A percentile compares a stretch with the other conserved stretches of the same genome.
These are phyloP conservation scores for Brachypteracias leptosomus DNA, from an alignment of 2,113 vertebrate species.

Conservation along the genomic window DNA sequence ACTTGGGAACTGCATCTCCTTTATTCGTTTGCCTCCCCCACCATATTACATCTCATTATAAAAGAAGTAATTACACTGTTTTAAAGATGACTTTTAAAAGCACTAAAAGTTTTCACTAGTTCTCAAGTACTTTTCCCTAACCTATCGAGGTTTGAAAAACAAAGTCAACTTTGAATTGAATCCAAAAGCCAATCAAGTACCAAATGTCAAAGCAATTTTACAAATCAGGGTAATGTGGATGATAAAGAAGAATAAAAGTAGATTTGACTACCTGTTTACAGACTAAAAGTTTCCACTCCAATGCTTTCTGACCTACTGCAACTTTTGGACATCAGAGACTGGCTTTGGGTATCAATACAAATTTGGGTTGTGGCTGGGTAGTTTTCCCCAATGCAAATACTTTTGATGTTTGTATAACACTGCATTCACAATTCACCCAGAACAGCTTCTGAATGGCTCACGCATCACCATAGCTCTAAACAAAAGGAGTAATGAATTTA, in stretches of 20 bases:
- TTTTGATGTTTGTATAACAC: neutral
- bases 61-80: neutral
- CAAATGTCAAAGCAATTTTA: constrained; percentile 40
- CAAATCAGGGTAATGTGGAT: neutral
- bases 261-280: neutral
- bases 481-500: neutral
- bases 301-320: neutral
- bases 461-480: neutral
- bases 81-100: neutral
- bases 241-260: neutral
- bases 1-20: neutral
- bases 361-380: neutral
- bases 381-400: neutral
- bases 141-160: neutral
- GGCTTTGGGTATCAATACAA: neutral
- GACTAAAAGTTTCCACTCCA: neutral
- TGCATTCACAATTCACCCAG: neutral
- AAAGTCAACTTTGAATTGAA: neutral
- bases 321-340: neutral
- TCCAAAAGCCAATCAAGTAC: constrained; percentile 44
- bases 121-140: neutral
- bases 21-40: neutral
- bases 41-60: neutral
- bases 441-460: neutral
- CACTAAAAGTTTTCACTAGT: neutral